Percentiles rank a stretch among this genome's conserved stretches.
Evolutionary conservation across 2,113 vertebrate species (phyloP).

Genomic region (Prolemur simus): DNA sequence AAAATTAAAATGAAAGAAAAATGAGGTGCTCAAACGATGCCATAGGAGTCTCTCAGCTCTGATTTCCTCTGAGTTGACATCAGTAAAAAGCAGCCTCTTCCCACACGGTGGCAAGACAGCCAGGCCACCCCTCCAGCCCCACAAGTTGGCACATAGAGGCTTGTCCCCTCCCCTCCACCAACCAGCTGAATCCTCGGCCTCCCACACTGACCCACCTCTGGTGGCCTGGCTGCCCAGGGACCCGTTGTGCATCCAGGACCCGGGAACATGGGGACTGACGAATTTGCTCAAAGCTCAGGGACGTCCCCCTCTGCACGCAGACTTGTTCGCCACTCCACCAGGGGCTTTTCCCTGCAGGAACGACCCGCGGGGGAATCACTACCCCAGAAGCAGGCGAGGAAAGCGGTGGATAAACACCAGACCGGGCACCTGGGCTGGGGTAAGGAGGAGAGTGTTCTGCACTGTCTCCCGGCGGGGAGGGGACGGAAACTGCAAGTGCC

Average conservation of each 20-base stretch:
- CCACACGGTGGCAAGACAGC: not conserved
- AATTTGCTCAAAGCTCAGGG: not conserved
- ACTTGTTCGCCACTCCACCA: not conserved
- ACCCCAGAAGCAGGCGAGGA: not conserved
- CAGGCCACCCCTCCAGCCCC: not conserved
- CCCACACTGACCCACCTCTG: accelerated
- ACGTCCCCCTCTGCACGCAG: not conserved
- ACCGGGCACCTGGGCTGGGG: accelerated
- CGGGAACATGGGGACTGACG: accelerated
- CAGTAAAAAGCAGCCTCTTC: not conserved
- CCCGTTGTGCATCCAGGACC: accelerated
- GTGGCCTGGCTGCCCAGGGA: not conserved
- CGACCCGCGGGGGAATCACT: accelerated
- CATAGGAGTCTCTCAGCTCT: not conserved
- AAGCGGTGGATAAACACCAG: not conserved
- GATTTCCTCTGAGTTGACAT: not conserved
- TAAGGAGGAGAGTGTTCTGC: accelerated
- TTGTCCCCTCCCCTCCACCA: not conserved
- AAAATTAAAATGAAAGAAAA: not conserved
- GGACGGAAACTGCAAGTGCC: not conserved
- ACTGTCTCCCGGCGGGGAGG: not conserved
- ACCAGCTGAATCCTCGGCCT: not conserved
- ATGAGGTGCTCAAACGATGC: not conserved
- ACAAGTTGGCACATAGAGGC: not conserved
- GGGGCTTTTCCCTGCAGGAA: not conserved